Base-by-base conservation (phyloP, 2,113 vertebrate genomes). In the Apaloderma vittatum region DNA sequence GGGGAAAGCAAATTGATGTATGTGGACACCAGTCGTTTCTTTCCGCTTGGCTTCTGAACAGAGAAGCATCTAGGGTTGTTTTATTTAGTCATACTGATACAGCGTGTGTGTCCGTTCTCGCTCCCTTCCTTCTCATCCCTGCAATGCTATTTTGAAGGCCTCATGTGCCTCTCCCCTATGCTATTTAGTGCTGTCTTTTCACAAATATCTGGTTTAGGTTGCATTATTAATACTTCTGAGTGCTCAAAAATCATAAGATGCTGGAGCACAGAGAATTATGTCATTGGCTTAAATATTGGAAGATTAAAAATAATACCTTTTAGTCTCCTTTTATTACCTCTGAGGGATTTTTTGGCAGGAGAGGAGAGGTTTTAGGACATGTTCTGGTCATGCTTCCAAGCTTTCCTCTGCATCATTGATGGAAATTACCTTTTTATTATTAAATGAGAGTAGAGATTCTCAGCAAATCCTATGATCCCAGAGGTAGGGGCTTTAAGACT, bases 391-490 rank as follows among this genome's bases (percentile, higher is more conserved):
- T 95, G 96, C 93, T 95, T 96, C 95, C 95, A 96, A 94, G 96
- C 92, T 96, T 96, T 95, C 77, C 84, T 90, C 74, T 96, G 95
- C 90, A 96, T 96, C 94, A 82, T 94, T 96, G 95, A 93, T 94
- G 92, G 87, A 97, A 96, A 97, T 97, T 95, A 94, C 93, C 94
- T 95, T 96, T 96, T 94, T 96, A 96, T 95, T 96, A 95, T 96
- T 95, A 97, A 96, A 96, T 86, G 94, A 97, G 85, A 88, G 84
- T 82, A 82, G 80, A 95, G 58, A 72, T 96, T 95, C 93, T 96
- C 84, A 91, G 94, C 84, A 94, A 93, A 93, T 97, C 74, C 22
- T 61, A 70, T 7, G 71, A 91, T 96, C 95, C 94, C 95, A 90
- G 46, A 85, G 96, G 94, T 23, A 72, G 81, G 27, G 58, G 49